phyloP scores from a whole-genome alignment of 2,113 vertebrate genomes.

The Colistium nudipinnis region DNA sequence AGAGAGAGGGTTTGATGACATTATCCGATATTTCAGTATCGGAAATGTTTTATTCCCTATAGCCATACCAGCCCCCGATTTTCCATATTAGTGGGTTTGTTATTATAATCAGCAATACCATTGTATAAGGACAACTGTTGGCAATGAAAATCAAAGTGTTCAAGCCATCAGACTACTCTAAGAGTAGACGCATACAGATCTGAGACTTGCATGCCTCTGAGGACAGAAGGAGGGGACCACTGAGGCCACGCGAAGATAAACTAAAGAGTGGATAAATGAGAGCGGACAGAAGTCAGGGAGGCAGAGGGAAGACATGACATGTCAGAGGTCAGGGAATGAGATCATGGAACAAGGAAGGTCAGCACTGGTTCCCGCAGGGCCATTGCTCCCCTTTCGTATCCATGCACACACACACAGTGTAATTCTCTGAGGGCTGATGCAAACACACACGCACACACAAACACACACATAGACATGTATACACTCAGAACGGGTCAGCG shows the following conservation, averaged over 20 bases:
- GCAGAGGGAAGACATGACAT: constrained; percentile 19
- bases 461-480: constrained; percentile 1
- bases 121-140: too few relatives aligned
- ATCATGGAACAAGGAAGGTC: constrained; percentile 63
- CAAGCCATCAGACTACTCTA: too few relatives aligned
- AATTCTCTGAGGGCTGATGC: constrained; percentile 42
- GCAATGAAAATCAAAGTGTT: too few relatives aligned
- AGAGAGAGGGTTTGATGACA: too few relatives aligned
- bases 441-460: constrained; percentile 24
- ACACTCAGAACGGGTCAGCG: constrained; percentile 26
- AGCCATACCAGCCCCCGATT: too few relatives aligned
- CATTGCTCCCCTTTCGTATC: constrained; percentile 55
- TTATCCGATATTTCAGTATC: too few relatives aligned
- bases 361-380: constrained; percentile 67
- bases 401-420: constrained; percentile 18
- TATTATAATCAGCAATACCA: not conserved
- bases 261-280: not conserved
- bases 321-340: constrained; percentile 35
- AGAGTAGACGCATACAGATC: not conserved
- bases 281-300: constrained; percentile 10
- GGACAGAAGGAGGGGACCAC: not conserved
- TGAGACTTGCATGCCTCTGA: not conserved
- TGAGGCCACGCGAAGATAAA: constrained; percentile 19
- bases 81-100: too few relatives aligned
- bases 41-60: too few relatives aligned